A percentile compares a stretch with the other conserved stretches of the same genome.
These are phyloP conservation scores for Spea bombifrons DNA, from an alignment of 2,113 vertebrate species.

Conservation along the genomic window DNA sequence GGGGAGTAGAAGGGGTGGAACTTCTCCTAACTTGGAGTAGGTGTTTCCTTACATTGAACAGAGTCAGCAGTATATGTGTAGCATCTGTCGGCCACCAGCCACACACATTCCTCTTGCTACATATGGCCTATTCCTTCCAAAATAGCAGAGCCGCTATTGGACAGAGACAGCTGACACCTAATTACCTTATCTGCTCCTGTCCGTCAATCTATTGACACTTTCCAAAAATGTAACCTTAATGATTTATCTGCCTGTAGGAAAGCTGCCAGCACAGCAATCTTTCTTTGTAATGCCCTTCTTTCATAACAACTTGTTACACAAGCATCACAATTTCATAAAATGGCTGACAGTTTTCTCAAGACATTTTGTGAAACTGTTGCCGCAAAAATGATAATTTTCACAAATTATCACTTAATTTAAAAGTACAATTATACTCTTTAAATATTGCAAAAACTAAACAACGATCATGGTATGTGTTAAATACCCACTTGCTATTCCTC, in stretches of 20 bases:
- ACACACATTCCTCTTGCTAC: conserved; percentile 67
- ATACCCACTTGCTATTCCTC: too few species aligned
- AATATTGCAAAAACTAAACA: too few species aligned
- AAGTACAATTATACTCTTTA: too few species aligned
- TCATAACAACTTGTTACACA: conserved; percentile 49
- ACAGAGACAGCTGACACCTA: conserved; percentile 66
- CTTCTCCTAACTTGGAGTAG: conserved; percentile 70
- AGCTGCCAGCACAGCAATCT: conserved; percentile 54
- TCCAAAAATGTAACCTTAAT: conserved; percentile 66
- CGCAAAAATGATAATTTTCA: too few species aligned
- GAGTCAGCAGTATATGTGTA: conserved; percentile 71
- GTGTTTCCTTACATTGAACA: conserved; percentile 68
- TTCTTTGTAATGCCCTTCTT: conserved; percentile 48
- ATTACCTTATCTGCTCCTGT: conserved; percentile 68
- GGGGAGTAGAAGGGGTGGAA: conserved; percentile 56
- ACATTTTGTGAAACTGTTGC: too few species aligned
- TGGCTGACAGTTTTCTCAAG: too few species aligned
- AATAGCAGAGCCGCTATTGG: conserved; percentile 84
- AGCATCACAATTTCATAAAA: not conserved
- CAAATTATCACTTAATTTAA: too few species aligned
- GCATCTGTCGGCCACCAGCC: conserved; percentile 75
- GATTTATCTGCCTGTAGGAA: conserved; percentile 55
- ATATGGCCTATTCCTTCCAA: conserved; percentile 87
- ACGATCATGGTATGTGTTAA: too few species aligned
- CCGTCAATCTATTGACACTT: conserved; percentile 73